A percentile compares a stretch with the other conserved stretches of the same genome.
Evolutionary conservation across 2,888 invertebrate species (phyloP).

Genomic region (Pterostichus niger): DNA sequence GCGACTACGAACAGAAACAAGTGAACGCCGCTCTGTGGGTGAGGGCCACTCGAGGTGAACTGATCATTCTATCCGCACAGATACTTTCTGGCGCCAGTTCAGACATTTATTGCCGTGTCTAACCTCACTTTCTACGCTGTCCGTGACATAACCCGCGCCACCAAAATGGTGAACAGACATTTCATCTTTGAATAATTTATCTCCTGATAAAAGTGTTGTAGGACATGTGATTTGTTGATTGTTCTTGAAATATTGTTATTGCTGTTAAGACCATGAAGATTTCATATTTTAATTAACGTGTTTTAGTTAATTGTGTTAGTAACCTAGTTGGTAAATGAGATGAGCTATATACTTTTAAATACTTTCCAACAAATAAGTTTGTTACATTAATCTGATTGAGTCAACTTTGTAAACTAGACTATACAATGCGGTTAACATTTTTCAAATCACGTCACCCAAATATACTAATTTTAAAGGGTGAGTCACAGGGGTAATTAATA

Average conservation of each 20-base stretch:
- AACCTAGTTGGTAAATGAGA: too few relatives aligned
- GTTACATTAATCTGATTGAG: too few relatives aligned
- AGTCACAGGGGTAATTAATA: too few relatives aligned
- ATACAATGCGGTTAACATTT: too few relatives aligned
- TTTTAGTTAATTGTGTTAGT: too few relatives aligned
- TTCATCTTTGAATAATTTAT: conserved; percentile 54
- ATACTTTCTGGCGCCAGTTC: conserved; percentile 59
- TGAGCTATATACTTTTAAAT: too few relatives aligned
- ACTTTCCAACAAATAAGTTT: too few relatives aligned
- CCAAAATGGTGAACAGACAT: conserved; percentile 41
- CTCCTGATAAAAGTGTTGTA: conserved; percentile 30
- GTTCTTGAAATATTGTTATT: conserved; percentile 43
- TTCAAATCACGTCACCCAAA: too few relatives aligned
- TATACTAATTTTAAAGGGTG: too few relatives aligned
- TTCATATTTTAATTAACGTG: conserved; percentile 2
- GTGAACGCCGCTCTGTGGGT: conserved; percentile 16
- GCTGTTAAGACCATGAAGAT: not conserved
- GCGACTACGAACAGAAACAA: conserved; percentile 2
- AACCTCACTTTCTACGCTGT: conserved; percentile 61
- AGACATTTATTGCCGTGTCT: conserved; percentile 60
- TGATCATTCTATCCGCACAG: conserved; percentile 39
- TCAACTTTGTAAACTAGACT: too few relatives aligned
- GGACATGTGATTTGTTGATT: conserved; percentile 23
- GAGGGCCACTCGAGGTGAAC: conserved; percentile 51
- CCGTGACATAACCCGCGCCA: conserved; percentile 61